Percentiles rank a stretch among this genome's conserved stretches.
phyloP scores from a whole-genome alignment of 1,140 invertebrate species.

The Paraescarpia echinospica region DNA sequence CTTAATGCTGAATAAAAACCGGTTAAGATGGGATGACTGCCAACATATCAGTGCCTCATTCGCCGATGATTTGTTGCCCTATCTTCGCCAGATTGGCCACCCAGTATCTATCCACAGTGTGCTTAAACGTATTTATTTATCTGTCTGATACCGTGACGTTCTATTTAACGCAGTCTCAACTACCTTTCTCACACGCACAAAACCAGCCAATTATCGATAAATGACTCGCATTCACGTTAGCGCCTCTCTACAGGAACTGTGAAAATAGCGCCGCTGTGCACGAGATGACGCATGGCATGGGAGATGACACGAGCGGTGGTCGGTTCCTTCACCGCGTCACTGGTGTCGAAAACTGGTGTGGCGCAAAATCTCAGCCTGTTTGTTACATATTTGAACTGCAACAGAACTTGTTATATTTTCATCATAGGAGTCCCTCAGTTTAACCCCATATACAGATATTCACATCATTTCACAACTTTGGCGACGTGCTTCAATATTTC shows the following conservation, averaged over 20 bases:
- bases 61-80: neutral
- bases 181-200: neutral
- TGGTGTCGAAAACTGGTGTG: too few relatives aligned
- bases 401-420: too few relatives aligned
- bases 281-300: neutral
- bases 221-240: neutral
- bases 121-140: neutral
- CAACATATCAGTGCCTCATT: neutral
- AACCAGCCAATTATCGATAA: slow-evolving; percentile 1
- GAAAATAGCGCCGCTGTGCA: neutral
- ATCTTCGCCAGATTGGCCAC: neutral
- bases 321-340: too few relatives aligned
- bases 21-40: neutral
- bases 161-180: neutral
- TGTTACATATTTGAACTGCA: too few relatives aligned
- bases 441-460: too few relatives aligned
- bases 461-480: too few relatives aligned
- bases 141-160: neutral
- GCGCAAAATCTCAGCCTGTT: too few relatives aligned
- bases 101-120: neutral
- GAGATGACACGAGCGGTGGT: neutral
- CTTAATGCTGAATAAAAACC: neutral
- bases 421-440: too few relatives aligned
- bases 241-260: neutral
- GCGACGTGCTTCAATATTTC: too few relatives aligned